Conservation (phyloP, 2,888 invertebrate species). For the Tiliacea aurago region DNA sequence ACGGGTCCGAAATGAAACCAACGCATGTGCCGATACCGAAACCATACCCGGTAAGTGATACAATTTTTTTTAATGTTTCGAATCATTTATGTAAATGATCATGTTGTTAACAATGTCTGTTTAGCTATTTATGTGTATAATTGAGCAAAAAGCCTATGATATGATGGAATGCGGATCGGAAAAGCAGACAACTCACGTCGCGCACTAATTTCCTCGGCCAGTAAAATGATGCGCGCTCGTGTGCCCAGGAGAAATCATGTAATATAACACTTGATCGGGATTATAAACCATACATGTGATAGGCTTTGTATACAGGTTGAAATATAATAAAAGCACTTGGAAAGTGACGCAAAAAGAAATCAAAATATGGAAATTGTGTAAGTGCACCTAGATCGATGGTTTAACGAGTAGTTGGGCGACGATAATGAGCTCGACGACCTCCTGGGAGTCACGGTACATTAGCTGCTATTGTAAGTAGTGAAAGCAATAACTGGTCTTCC, state of each 20-base stretch:
- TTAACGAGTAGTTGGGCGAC: conserved; percentile 74
- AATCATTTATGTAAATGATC: conserved; percentile 39
- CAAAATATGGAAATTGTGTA: conserved; percentile 54
- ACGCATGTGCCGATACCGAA: conserved; percentile 84
- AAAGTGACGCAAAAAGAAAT: conserved; percentile 67
- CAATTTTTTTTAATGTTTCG: conserved; percentile 31
- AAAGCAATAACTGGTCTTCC: conserved; percentile 67
- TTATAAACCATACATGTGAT: conserved; percentile 49
- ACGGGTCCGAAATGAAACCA: conserved; percentile 82
- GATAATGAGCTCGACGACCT: conserved; percentile 75
- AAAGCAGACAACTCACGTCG: conserved; percentile 83
- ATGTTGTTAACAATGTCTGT: conserved; percentile 60
- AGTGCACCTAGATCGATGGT: conserved; percentile 69
- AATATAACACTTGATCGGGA: conserved; percentile 75
- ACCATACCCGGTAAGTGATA: conserved; percentile 85
- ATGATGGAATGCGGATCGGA: conserved; percentile 88
- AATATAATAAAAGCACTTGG: conserved; percentile 14
- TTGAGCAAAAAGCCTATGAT: conserved; percentile 77
- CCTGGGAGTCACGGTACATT: conserved; percentile 77
- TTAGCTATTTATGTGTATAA: conserved; percentile 73
- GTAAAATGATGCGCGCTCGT: conserved; percentile 83
- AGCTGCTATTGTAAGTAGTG: conserved; percentile 72
- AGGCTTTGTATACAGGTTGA: neutral
- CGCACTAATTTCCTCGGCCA: conserved; percentile 88
- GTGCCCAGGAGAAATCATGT: conserved; percentile 84